Percentiles rank a stretch among this genome's conserved stretches.
Evolutionary conservation across 2,888 invertebrate species (phyloP).

Genomic region (Parthenolecanium corni): DNA sequence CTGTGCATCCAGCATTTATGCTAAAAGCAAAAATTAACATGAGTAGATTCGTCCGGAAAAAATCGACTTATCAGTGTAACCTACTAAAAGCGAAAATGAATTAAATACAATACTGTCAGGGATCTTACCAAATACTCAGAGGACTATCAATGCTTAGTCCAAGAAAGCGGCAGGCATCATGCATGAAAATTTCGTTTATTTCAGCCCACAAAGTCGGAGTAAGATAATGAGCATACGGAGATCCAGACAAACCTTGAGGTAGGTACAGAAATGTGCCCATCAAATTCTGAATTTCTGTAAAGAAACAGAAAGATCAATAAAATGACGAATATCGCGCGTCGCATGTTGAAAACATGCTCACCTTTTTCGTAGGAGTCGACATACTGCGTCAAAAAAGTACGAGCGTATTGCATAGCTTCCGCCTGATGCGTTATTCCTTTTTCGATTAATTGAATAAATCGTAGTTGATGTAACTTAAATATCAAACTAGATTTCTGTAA

Average conservation of each 20-base stretch:
- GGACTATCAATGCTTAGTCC: conserved; percentile 84
- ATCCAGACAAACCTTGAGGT: conserved; percentile 61
- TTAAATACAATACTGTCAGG: background rate
- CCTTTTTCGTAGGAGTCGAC: conserved; percentile 64
- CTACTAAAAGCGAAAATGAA: too few relatives aligned
- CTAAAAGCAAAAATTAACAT: conserved; percentile 39
- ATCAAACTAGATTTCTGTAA: conserved; percentile 54
- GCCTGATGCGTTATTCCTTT: conserved; percentile 56
- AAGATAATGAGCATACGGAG: conserved; percentile 65
- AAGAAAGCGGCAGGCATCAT: conserved; percentile 82
- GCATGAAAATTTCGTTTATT: conserved; percentile 77
- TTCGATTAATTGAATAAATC: conserved; percentile 61
- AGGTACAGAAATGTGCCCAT: conserved; percentile 77
- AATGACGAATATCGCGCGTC: too few relatives aligned
- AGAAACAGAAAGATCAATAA: conserved; percentile 30
- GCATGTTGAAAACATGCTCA: conserved; percentile 35
- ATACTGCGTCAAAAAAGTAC: conserved; percentile 70
- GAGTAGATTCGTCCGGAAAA: too few relatives aligned
- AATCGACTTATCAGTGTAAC: too few relatives aligned
- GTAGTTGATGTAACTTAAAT: conserved; percentile 68
- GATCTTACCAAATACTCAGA: conserved; percentile 62
- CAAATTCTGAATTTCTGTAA: conserved; percentile 62
- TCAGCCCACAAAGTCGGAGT: conserved; percentile 69
- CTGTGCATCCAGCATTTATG: conserved; percentile 83
- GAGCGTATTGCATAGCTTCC: conserved; percentile 78